phyloP scores from a whole-genome alignment of 2,113 vertebrate genomes.

The Proteles cristata region DNA sequence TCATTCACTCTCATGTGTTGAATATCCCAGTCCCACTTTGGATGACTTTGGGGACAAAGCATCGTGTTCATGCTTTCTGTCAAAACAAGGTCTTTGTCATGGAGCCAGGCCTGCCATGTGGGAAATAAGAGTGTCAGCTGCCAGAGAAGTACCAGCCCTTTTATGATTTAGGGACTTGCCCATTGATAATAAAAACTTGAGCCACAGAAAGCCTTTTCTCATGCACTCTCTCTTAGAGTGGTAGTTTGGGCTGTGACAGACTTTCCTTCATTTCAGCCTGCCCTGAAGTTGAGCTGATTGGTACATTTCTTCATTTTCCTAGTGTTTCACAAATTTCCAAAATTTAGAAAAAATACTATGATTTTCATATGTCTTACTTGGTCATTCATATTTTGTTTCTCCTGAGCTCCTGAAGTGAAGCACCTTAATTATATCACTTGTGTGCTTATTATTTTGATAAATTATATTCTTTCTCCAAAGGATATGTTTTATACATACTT shows the following conservation, averaged over 20 bases:
- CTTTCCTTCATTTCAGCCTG: slow-evolving; percentile 66
- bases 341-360: neutral
- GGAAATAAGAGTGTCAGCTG: neutral
- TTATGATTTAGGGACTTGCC: slow-evolving; percentile 34
- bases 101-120: neutral
- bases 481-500: neutral
- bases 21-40: neutral
- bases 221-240: neutral
- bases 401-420: neutral
- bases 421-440: slow-evolving; percentile 14
- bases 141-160: neutral
- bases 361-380: neutral
- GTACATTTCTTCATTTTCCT: slow-evolving; percentile 64
- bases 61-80: slow-evolving; percentile 21
- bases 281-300: slow-evolving; percentile 37
- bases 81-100: slow-evolving; percentile 43
- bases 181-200: slow-evolving; percentile 29
- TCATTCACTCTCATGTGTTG: neutral
- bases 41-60: neutral
- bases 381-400: slow-evolving; percentile 22
- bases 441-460: slow-evolving; percentile 43
- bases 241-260: neutral
- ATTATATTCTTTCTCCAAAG: neutral
- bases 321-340: slow-evolving; percentile 60
- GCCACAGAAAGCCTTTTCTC: slow-evolving; percentile 30